Evolutionary conservation across 2,888 invertebrate species (phyloP), one percentile per base, ranked within the genome.

Genomic region (Drosophila testacea): DNA sequence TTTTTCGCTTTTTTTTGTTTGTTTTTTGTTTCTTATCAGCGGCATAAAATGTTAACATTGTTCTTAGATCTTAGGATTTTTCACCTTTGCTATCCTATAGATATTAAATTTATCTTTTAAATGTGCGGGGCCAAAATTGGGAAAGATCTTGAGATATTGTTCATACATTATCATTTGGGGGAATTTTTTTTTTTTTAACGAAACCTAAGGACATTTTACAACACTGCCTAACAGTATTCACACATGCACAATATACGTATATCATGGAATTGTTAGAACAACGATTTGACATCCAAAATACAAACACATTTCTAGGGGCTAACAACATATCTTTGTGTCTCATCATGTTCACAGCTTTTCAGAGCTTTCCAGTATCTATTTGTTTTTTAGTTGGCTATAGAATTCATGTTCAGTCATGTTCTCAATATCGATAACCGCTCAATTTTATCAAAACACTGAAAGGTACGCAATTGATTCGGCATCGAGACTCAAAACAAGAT

Each of bases 21-120:
- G 32, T 32, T 42, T 6, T 76, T 54, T 69, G 41, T 63, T 52
- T 51, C 48, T 44, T 55, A 54, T 48, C 36, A 56, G 66, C 59
- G 48, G 69, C 76, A 61, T 80, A 88, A 88, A 88, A 88, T 88
- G 88, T 88, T 88, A 88, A 88, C 88, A 88, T 90, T 86, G 73
- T 76, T 79, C 79, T 79, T 89, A 84, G 73, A 79, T 63, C 69
- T 61, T 89, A 81, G 88, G 88, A 87, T 87, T 84, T 83, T 83
- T 83, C 85, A 89, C 89, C 83, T 87, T 62, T 68, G 16, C 39
- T 47, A 59, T 48, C 30, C 54, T 54, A 42, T 41, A 5, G 30
- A 42, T 38, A 46, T 30, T 55, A 22, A 56, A 32, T 46, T 22
- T 30, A 54, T 39, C 22, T 39, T 42, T 22, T 44, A 32, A 38